phyloP scores from a whole-genome alignment of 2,888 invertebrate species.

The Dyspetes luteomarginatus region DNA sequence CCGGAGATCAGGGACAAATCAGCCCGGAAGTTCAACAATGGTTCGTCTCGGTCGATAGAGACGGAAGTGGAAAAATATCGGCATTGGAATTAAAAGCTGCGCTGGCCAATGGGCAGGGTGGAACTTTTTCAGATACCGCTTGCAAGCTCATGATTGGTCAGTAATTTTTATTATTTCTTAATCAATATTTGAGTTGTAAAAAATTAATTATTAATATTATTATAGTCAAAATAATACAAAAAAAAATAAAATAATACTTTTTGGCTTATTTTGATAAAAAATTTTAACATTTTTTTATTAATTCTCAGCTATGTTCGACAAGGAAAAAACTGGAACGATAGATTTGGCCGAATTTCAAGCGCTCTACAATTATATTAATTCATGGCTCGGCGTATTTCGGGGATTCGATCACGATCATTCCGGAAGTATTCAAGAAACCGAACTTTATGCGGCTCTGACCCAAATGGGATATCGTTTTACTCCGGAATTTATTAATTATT shows the following conservation, averaged over 20 bases:
- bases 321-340: conserved; percentile 92
- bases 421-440: conserved; percentile 92
- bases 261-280: no score
- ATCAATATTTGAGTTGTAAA: background rate
- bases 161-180: background rate
- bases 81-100: conserved; percentile 91
- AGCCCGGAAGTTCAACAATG: conserved; percentile 92
- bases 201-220: background rate
- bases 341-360: conserved; percentile 93
- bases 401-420: conserved; percentile 94
- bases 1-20: conserved; percentile 75
- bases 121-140: conserved; percentile 92
- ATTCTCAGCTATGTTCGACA: conserved; percentile 93
- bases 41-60: conserved; percentile 93
- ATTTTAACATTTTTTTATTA: conserved; percentile 8
- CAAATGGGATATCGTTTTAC: conserved; percentile 96
- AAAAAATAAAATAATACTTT: no score
- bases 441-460: conserved; percentile 90
- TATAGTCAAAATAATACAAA: background rate
- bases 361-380: conserved; percentile 93
- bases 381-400: conserved; percentile 94
- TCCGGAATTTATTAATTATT: conserved; percentile 90
- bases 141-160: conserved; percentile 94
- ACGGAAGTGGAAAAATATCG: conserved; percentile 92
- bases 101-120: conserved; percentile 93